These are phyloP conservation scores for Lordiphosa clarofinis DNA, from an alignment of 1,140 invertebrate genomes.

Conservation along the genomic window DNA sequence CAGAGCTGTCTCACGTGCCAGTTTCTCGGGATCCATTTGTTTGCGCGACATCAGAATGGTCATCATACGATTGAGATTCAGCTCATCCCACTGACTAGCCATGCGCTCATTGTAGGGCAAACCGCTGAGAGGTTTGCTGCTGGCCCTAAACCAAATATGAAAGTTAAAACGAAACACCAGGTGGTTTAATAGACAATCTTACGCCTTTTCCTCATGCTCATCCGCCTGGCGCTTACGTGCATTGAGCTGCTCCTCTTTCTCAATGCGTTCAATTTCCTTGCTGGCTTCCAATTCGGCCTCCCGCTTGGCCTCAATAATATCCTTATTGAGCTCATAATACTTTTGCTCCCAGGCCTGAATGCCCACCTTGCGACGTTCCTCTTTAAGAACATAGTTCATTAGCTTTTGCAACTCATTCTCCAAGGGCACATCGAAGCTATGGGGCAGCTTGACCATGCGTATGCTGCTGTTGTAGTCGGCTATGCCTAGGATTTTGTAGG, in stretches of 20 bases:
- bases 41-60: conserved; percentile 74
- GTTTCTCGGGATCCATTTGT: conserved; percentile 70
- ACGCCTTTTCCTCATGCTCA: conserved; percentile 16
- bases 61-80: conserved; percentile 71
- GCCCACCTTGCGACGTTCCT: conserved; percentile 60
- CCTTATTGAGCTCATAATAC: conserved; percentile 72
- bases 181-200: background rate
- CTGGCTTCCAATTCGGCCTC: conserved; percentile 55
- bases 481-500: conserved; percentile 81
- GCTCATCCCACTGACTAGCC: conserved; percentile 65
- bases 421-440: conserved; percentile 72
- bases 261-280: conserved; percentile 68
- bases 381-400: conserved; percentile 48
- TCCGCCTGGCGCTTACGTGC: conserved; percentile 32
- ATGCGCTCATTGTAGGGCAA: conserved; percentile 59
- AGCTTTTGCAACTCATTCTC: conserved; percentile 56
- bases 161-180: background rate
- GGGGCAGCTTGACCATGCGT: conserved; percentile 82
- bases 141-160: background rate
- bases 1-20: conserved; percentile 66
- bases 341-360: conserved; percentile 70
- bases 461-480: conserved; percentile 84
- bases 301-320: conserved; percentile 72
- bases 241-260: conserved; percentile 44
- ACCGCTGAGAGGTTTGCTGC: conserved; percentile 2